Percentiles rank a stretch among this genome's conserved stretches.
Conservation (phyloP, 2,888 invertebrate species). For the Pecten maximus region DNA sequence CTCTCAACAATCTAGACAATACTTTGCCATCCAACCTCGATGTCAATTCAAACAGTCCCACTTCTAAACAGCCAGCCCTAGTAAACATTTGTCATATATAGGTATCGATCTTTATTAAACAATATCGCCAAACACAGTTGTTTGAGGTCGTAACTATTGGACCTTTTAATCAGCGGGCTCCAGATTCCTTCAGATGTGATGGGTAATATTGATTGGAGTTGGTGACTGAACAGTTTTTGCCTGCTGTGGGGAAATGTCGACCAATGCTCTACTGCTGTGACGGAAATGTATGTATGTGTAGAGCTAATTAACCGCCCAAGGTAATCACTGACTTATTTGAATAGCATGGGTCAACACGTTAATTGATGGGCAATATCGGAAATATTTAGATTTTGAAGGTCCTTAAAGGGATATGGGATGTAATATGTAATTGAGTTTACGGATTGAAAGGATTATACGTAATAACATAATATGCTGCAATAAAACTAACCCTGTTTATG, state of each 20-base stretch:
- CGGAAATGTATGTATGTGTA: neutral
- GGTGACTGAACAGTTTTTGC: neutral
- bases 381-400: conserved; percentile 6
- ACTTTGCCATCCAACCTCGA: neutral
- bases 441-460: neutral
- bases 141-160: neutral
- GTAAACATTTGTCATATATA: neutral
- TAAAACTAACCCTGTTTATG: too few species aligned
- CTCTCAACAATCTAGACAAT: neutral
- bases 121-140: neutral
- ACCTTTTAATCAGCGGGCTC: neutral
- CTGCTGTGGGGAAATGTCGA: neutral
- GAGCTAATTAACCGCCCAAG: neutral
- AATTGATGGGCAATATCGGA: neutral
- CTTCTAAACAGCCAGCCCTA: neutral
- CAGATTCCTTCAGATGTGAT: neutral
- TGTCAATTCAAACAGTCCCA: neutral
- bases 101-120: neutral
- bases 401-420: neutral
- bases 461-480: neutral
- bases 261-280: neutral
- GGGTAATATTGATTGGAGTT: neutral
- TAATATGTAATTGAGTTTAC: neutral
- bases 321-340: neutral
- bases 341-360: conserved; percentile 5